A percentile compares a stretch with the other conserved stretches of the same genome.
phyloP scores from a whole-genome alignment of 92 coral and sea anemone genomes.

The Isaurus tuberculatus region DNA sequence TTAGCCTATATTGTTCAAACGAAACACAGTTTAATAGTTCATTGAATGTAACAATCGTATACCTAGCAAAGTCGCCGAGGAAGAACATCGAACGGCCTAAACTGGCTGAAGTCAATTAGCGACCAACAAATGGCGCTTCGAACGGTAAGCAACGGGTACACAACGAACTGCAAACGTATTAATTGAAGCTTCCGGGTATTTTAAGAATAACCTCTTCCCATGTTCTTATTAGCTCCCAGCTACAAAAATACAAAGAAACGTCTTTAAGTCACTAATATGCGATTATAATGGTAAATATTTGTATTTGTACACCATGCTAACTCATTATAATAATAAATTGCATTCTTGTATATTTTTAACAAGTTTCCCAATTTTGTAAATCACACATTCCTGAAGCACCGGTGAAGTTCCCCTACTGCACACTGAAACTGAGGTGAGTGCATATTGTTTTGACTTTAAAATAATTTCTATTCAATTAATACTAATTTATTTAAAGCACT shows the following conservation, averaged over 20 bases:
- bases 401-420: neutral
- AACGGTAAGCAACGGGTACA: no score
- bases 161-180: no score
- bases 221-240: neutral
- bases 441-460: no score
- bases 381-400: neutral
- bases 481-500: no score
- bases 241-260: neutral
- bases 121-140: conserved; percentile 32
- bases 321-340: neutral
- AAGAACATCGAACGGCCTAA: conserved; percentile 37
- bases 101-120: conserved; percentile 29
- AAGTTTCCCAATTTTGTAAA: neutral
- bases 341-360: neutral
- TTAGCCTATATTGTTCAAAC: conserved; percentile 26
- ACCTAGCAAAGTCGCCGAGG: conserved; percentile 27
- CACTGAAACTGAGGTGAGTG: neutral
- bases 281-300: neutral
- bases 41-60: conserved; percentile 24
- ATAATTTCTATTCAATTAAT: no score
- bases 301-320: neutral
- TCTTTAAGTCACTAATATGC: neutral
- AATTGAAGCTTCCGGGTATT: no score
- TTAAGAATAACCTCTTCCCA: neutral
- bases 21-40: conserved; percentile 15